Base-by-base conservation (phyloP, 1,140 invertebrate species). In the Heliconius melpomene region DNA sequence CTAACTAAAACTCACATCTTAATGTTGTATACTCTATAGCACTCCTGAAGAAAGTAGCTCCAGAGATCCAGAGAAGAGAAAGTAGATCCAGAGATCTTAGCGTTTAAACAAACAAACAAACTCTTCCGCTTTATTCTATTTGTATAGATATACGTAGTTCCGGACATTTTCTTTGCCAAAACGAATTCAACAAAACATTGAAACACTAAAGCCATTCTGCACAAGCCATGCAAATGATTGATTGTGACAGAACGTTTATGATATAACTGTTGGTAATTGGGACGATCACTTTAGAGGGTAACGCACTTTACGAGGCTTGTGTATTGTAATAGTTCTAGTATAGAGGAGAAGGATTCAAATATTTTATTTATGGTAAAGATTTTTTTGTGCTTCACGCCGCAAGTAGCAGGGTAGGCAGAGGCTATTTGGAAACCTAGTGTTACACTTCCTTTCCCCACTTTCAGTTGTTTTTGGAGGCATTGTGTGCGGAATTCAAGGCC, bases 211-310 rank as follows among this genome's bases (percentile, higher is more conserved):
- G 23, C 23, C 8, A 75, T 50, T 57, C 74, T 3, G 50, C 16
- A 8, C 7, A 36, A 32, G 50, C 2, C 26, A 74, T 74, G 26
- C 73, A 74, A 46, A 74, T 75, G 74, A 75, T 75, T 75, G 46
- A 75, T 57, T 36, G 50, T 50, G 50, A 75, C 23, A 32, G 52
- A 26, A n/a, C n/a, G 26, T 66, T 29, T 52, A 29, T 74, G 26
- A 32, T 46, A 26, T 50, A 40, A 60, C 74, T 57, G 29, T 66
- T 66, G 36, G 54, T 78, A 78, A 78, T 74, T 73, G 52, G 72
- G 71, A 60, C 77, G 74, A 74, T 46, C 77, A 54, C 71, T 78
- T 74, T 78, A 78, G 73, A 73, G 72, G 71, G 52, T 52, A 75
- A 75, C 60, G 60, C 60, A 52, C 32, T 54, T 75, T 75, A 29